Base-by-base conservation (phyloP, 2,113 vertebrate genomes). In the Hyperopisus bebe region DNA sequence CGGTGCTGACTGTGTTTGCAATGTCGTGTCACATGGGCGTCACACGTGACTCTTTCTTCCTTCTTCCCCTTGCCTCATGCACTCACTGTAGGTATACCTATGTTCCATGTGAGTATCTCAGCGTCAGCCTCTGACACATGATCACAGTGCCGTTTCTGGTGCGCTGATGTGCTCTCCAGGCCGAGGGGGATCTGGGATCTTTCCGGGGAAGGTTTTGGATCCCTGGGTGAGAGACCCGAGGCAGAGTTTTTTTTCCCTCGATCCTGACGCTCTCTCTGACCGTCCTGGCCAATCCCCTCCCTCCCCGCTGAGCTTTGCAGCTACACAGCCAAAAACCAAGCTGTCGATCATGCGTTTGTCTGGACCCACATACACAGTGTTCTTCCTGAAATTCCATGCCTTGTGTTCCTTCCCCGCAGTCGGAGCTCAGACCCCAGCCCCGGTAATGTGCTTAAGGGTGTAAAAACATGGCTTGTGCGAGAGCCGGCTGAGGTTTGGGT, bases 21-120 rank as follows among this genome's bases (percentile, higher is more conserved):
- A 44, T 48, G 50, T 19, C 55, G 62, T 48, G 62, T 83, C 74
- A 39, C 74, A 39, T 80, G 74, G 31, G 35, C 35, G 5, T 80
- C 74, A 80, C 74, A 80, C n/a, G n/a, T 42, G 74, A 39, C 31
- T 17, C 1, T 80, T 10, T 80, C 31, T 80, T 7, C 74, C 74
- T 80, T 80, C 74, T 80, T 80, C 35, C 74, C 70, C 74, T 17
- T n/a, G 74, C 74, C 92, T 94, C 91, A 95, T 94, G 96, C 96
- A 93, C 90, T 95, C 95, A 95, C 94, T 92, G 50, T 98, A 98
- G 97, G 96, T 98, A 98, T 97, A 97, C 97, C 93, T 97, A 97
- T 97, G 95, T 98, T 93, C 97, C 97, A 97, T 97, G 97, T 98
- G 97, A 98, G 98, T 98, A 98, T 95, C 91, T 19, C 90, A 58